These are phyloP conservation scores for Drosophila pallidifrons DNA, from an alignment of 1,140 invertebrate species.

Conservation along the genomic window DNA sequence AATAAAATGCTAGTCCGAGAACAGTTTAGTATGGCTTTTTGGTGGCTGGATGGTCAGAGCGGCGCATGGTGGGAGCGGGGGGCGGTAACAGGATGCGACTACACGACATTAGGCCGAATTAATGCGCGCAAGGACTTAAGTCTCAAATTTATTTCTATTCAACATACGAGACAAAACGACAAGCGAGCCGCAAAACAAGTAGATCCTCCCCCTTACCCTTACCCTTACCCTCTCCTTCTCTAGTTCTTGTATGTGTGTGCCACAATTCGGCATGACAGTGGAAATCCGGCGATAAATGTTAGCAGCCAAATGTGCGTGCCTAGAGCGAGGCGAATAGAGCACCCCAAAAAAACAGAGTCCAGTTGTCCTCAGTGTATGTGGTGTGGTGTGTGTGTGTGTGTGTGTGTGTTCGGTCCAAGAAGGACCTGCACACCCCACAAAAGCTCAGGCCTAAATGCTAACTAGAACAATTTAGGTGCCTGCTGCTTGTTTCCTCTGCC, in stretches of 20 bases:
- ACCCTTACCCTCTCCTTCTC: background rate
- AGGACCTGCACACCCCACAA: background rate
- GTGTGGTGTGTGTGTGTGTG: too few species aligned
- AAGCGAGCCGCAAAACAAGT: slow-evolving; percentile 70
- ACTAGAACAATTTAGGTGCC: slow-evolving; percentile 77
- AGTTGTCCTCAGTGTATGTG: background rate
- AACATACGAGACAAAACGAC: slow-evolving; percentile 82
- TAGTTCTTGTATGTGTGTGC: slow-evolving; percentile 35
- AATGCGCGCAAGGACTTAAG: slow-evolving; percentile 82
- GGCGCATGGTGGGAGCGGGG: background rate
- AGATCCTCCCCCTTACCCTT: background rate
- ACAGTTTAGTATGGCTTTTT: slow-evolving; percentile 51
- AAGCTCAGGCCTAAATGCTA: slow-evolving; percentile 54
- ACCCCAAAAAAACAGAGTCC: background rate
- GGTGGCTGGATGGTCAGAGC: background rate
- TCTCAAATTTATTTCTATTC: slow-evolving; percentile 83
- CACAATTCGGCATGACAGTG: slow-evolving; percentile 81
- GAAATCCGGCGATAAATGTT: slow-evolving; percentile 83
- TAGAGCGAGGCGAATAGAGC: slow-evolving; percentile 31
- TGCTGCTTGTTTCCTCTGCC: too few species aligned
- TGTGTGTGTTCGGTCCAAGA: background rate
- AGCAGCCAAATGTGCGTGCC: slow-evolving; percentile 80
- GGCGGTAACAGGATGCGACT: slow-evolving; percentile 65
- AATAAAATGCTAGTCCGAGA: slow-evolving; percentile 81
- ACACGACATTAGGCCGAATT: slow-evolving; percentile 83